A percentile compares a stretch with the other conserved stretches of the same genome.
These are phyloP conservation scores for Thaleichthys pacificus DNA, from an alignment of 2,797 vertebrate genomes.

Conservation along the genomic window DNA sequence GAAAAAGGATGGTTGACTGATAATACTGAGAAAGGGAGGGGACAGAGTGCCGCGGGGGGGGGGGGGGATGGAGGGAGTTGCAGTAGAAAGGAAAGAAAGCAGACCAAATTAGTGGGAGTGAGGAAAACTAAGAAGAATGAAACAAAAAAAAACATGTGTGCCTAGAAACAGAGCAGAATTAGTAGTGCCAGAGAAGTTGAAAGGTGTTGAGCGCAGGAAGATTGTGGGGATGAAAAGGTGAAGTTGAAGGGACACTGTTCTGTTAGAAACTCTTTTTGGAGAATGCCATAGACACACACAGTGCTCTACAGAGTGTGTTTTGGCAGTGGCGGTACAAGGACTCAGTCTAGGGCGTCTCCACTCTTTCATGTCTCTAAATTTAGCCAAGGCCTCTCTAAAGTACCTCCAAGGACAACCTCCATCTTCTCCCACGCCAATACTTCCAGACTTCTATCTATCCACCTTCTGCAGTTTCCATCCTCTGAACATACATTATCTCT, in stretches of 20 bases:
- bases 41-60: not conserved
- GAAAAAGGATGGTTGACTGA: not conserved
- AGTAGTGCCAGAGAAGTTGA: not conserved
- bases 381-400: conserved; percentile 24
- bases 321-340: conserved; percentile 17
- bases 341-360: conserved; percentile 38
- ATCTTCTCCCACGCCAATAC: conserved; percentile 1
- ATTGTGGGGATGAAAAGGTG: not conserved
- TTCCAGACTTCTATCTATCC: not conserved
- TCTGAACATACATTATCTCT: not conserved
- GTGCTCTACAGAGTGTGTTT: conserved; percentile 2
- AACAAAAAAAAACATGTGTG: no score
- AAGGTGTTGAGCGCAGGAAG: not conserved
- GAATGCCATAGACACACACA: not conserved
- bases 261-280: not conserved
- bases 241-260: not conserved
- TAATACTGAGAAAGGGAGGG: not conserved
- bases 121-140: not conserved
- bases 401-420: not conserved
- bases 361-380: conserved; percentile 38
- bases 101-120: not conserved
- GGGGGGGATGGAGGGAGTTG: not conserved
- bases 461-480: not conserved
- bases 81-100: not conserved
- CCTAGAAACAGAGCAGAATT: not conserved